Conservation (phyloP, 2,113 vertebrate genomes). For the Gymnocephalus cernua region DNA sequence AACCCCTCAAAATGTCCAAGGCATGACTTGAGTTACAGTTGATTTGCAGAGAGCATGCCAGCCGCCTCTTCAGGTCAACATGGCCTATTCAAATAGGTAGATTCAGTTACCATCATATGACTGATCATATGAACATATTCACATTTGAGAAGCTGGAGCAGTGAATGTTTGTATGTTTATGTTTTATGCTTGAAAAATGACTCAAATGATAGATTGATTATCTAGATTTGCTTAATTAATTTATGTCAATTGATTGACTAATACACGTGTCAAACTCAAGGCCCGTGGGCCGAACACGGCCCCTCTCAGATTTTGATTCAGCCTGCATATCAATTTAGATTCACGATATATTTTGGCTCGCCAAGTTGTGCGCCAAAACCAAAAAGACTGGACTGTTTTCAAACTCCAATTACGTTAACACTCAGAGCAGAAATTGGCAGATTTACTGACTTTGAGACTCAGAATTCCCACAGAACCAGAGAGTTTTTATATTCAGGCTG, state of each 20-base stretch:
- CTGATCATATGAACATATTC: background rate
- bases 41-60: conserved; percentile 52
- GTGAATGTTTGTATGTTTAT: background rate
- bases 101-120: background rate
- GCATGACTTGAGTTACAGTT: conserved; percentile 74
- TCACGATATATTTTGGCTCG: too few relatives aligned
- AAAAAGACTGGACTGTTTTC: too few relatives aligned
- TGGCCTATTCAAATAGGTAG: background rate
- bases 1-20: conserved; percentile 47
- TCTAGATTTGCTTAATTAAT: background rate
- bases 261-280: too few relatives aligned
- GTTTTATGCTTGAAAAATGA: background rate
- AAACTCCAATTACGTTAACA: too few relatives aligned
- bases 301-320: too few relatives aligned
- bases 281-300: too few relatives aligned
- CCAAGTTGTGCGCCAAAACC: too few relatives aligned
- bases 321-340: too few relatives aligned
- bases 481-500: too few relatives aligned
- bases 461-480: too few relatives aligned
- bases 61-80: background rate
- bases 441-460: too few relatives aligned
- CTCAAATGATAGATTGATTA: background rate
- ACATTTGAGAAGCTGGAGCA: background rate
- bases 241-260: background rate
- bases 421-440: too few relatives aligned